Percentiles rank a stretch among this genome's conserved stretches.
These are phyloP conservation scores for Psophia crepitans DNA, from an alignment of 2,113 vertebrate genomes.

Conservation along the genomic window DNA sequence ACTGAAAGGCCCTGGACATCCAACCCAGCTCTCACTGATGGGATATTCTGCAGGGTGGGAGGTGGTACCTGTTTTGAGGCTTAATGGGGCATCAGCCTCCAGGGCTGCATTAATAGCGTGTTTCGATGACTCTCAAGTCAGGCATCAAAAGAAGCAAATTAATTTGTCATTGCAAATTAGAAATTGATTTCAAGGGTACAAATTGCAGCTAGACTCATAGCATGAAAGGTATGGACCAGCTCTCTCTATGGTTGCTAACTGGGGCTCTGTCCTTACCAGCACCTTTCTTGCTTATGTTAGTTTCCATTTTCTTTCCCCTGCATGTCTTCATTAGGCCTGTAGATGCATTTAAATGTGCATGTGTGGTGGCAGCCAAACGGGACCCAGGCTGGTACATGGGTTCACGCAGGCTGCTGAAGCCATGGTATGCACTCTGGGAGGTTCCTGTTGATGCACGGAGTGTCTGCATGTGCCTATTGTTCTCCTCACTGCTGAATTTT, in stretches of 20 bases:
- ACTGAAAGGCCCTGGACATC: background rate
- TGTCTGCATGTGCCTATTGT: background rate
- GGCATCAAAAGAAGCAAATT: background rate
- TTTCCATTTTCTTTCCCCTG: background rate
- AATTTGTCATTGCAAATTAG: background rate
- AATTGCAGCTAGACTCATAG: background rate
- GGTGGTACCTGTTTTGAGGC: background rate
- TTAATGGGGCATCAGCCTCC: background rate
- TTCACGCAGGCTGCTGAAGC: background rate
- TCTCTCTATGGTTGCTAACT: background rate
- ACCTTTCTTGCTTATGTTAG: background rate
- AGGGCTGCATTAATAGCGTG: fast-evolving
- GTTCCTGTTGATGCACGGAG: background rate
- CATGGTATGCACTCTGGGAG: background rate
- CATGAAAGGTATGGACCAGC: background rate
- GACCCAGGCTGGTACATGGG: background rate
- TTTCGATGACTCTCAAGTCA: background rate
- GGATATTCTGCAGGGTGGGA: background rate
- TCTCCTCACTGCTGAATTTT: background rate
- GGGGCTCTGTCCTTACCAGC: background rate
- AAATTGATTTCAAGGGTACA: background rate
- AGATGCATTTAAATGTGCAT: background rate
- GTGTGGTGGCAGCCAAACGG: background rate
- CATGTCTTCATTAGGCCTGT: background rate
- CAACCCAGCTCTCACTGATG: background rate